Evolutionary conservation across 1,140 invertebrate genomes (phyloP).

Genomic region (Rhopalosiphum padi): DNA sequence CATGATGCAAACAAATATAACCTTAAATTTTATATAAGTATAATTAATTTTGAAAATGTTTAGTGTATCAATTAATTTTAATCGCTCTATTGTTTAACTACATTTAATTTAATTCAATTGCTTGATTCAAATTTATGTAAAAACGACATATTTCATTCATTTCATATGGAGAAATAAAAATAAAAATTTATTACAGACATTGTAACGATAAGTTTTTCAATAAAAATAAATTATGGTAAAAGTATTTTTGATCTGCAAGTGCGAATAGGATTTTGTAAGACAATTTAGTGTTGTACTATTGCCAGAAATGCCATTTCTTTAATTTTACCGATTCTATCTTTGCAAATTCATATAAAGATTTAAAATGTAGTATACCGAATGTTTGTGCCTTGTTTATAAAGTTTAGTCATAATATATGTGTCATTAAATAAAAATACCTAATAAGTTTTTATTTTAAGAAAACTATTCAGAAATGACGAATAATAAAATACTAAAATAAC

Average conservation of each 20-base stretch:
- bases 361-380: neutral
- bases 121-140: neutral
- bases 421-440: neutral
- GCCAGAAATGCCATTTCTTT: slow-evolving; percentile 27
- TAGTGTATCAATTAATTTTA: neutral
- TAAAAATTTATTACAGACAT: neutral
- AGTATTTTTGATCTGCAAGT: slow-evolving; percentile 25
- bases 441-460: neutral
- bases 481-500: neutral
- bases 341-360: neutral
- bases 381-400: neutral
- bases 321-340: neutral
- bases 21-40: neutral
- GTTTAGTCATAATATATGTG: neutral
- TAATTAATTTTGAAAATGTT: neutral
- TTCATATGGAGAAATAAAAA: neutral
- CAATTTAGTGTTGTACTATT: neutral
- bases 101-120: neutral
- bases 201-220: neutral
- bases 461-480: neutral
- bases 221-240: neutral
- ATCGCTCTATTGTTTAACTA: too few relatives aligned
- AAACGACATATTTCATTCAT: neutral
- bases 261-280: neutral
- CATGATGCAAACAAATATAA: too few relatives aligned